Base-by-base conservation (phyloP, 2,113 vertebrate genomes). In the Pituophis catenifer region DNA sequence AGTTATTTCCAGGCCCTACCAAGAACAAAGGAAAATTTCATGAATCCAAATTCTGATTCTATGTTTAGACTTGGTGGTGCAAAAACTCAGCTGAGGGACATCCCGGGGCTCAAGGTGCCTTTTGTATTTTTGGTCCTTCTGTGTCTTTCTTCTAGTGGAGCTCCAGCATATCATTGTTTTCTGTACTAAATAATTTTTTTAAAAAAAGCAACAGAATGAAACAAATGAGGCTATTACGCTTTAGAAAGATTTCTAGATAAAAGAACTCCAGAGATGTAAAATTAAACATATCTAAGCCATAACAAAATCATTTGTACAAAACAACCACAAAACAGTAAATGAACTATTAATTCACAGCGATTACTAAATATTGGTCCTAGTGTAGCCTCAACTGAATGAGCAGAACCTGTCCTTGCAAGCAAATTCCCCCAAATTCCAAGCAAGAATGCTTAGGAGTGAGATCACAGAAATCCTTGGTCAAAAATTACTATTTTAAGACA, bases 111-210 rank as follows among this genome's bases (percentile, higher is more conserved):
- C 70, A 38, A 38, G 15, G 3, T 44, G 19, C 33, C 75, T 81
- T 9, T 21, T 81, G 8, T 9, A 44, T 0, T 0, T 44, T 52
- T 1, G 87, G 33, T n/a, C 81, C 13, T 44, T 29, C 38, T 26
- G 48, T 75, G 92, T 89, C 70, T 88, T 93, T 88, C 65, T 81
- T 93, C 92, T 92, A 94, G 81, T 33, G 87, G 93, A 93, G 65
- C 93, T 87, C 91, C 95, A 92, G 93, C 94, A 93, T 0, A 0
- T 23, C 92, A 95, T 75, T 94, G 94, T 94, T 75, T 96, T 93
- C 90, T 75, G 94, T 53, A 90, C n/a, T 52, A 91, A 94, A 90
- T 38, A n/a, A 0, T 1, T 21, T 81, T 92, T 81, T 91, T 93
- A 1, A 86, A 88, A 89, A 81, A 92, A 93, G 93, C 15, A 54